Evolutionary conservation across 1,140 invertebrate species (phyloP), one percentile per base, ranked within the genome.

Genomic region (Saccostrea cuccullata): DNA sequence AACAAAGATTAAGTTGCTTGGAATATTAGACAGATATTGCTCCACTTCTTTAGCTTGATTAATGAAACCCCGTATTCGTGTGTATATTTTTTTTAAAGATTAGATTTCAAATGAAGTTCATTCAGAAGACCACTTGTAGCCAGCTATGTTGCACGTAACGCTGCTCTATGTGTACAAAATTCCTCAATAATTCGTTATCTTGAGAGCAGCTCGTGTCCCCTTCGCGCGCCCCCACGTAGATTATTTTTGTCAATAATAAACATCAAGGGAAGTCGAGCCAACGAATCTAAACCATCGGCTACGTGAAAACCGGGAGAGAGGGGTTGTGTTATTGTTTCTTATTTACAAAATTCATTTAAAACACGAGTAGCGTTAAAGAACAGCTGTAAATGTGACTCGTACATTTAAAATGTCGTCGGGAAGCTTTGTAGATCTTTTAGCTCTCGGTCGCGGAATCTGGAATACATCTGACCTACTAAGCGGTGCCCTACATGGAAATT

Each of bases 241-340:
- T 77, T 77, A 77, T 77, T 77, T 77, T 77, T 77, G 26, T 77
- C 70, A 36, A 77, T 77, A 77, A 77, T 36, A 77, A 47, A 26
- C 70, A 30, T 15, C 9, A 36, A 77, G 70, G 70, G 26, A 77
- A 77, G 70, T 26, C 70, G 12, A 36, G 70, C 26, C 60, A 77
- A 36, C 26, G 70, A 77, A 36, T 77, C 30, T 77, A 77, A 36
- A 64, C 58, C 17, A 64, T 64, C 70, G 70, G 30, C 70, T 30
- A 64, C 11, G 8, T 15, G 55, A 67, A 70, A 64, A 85, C 84
- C 84, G 84, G 84, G 84, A 85, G 84, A 85, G 84, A 55, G 84
- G 36, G 60, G n/a, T 40, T 36, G n/a, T 30, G 40, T 23, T n/a
- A 1, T 56, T 11, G 47, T 47, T 23, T 26, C 55, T 56, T 55